A percentile compares a stretch with the other conserved stretches of the same genome.
phyloP scores from a whole-genome alignment of 2,797 vertebrate species.

The Tolypeutes matacus region DNA sequence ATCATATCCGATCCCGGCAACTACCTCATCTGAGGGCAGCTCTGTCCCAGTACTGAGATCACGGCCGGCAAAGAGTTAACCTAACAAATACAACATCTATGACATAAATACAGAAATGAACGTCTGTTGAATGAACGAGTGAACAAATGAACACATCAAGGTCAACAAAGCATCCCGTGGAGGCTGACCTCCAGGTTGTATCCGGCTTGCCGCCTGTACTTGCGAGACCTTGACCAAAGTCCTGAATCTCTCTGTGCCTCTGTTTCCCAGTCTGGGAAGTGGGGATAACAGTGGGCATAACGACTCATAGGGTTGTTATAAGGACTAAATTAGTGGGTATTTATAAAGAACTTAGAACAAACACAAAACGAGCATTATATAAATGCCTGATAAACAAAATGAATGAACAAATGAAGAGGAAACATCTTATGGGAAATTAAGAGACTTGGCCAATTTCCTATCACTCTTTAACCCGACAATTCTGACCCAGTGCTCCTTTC shows the following conservation, averaged over 20 bases:
- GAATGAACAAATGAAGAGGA: not conserved
- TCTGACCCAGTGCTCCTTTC: rapidly evolving
- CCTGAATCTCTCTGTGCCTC: not conserved
- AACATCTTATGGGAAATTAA: rapidly evolving
- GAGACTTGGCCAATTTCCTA: rapidly evolving
- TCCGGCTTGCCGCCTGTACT: rapidly evolving
- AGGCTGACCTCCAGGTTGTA: rapidly evolving
- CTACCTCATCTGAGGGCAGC: rapidly evolving
- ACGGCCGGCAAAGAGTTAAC: no score
- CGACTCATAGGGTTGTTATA: rapidly evolving
- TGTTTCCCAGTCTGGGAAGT: not conserved
- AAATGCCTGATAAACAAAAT: not conserved
- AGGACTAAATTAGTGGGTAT: no score
- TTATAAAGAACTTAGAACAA: not conserved
- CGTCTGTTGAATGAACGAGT: no score
- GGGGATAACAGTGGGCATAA: not conserved
- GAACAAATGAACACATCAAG: not conserved
- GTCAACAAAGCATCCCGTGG: rapidly evolving
- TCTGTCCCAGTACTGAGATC: not conserved
- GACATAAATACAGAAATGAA: no score
- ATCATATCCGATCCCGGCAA: rapidly evolving
- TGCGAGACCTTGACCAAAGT: not conserved
- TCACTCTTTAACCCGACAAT: rapidly evolving
- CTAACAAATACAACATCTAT: rapidly evolving
- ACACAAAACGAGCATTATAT: no score